Percentiles rank a stretch among this genome's conserved stretches.
Evolutionary conservation across 2,113 vertebrate genomes (phyloP).

Genomic region (Lampris megalopsis): DNA sequence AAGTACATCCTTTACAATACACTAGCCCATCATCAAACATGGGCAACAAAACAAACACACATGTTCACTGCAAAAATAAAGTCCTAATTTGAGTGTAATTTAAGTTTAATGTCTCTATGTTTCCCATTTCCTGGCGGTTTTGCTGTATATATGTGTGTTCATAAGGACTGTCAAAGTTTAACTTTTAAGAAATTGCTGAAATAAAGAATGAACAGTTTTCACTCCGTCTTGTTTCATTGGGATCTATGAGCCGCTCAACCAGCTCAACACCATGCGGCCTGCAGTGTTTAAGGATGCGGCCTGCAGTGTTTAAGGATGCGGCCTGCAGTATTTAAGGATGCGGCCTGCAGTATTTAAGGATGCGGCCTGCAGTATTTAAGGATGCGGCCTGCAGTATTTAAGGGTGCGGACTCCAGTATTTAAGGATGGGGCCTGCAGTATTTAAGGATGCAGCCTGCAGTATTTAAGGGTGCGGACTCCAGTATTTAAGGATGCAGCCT

Average conservation of each 20-base stretch:
- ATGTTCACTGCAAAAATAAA: slow-evolving; percentile 18
- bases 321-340: slow-evolving; percentile 35
- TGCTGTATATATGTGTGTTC: slow-evolving; percentile 38
- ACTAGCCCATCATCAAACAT: no score
- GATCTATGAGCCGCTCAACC: slow-evolving; percentile 38
- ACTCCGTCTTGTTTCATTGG: slow-evolving; percentile 37
- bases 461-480: no score
- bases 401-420: no score
- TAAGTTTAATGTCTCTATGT: slow-evolving; percentile 53
- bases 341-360: slow-evolving; percentile 42
- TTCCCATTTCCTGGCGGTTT: slow-evolving; percentile 55
- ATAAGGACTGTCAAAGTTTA: slow-evolving; percentile 56
- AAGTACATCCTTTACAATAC: no score
- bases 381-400: no score
- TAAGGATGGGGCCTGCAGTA: no score
- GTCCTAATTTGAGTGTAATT: slow-evolving; percentile 37
- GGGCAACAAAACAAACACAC: background rate
- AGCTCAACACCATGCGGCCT: slow-evolving; percentile 27
- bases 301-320: slow-evolving; percentile 45
- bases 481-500: no score
- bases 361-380: slow-evolving; percentile 17
- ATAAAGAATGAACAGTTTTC: slow-evolving; percentile 38
- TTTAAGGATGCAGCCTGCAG: no score
- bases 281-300: slow-evolving; percentile 38
- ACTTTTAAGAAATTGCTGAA: slow-evolving; percentile 43